Conservation (phyloP, 1,140 invertebrate species). For the Globodera ellingtonae region DNA sequence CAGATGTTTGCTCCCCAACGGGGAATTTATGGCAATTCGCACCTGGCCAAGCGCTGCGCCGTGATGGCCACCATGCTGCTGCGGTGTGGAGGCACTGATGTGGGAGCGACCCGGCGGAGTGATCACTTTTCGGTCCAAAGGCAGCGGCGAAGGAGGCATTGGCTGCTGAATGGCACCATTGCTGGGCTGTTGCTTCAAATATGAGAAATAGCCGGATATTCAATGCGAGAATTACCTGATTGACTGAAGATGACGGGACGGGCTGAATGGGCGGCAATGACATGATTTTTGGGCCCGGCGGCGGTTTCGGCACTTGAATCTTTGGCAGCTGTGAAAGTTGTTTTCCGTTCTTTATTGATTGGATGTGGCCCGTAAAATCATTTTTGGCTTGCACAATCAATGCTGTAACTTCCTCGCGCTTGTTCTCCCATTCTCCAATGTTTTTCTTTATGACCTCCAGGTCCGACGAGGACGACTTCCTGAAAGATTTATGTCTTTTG, state of each 20-base stretch:
- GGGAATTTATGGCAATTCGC: not conserved
- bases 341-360: constrained; percentile 44
- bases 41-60: constrained; percentile 10
- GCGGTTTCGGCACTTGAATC: constrained; percentile 50
- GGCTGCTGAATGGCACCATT: constrained; percentile 15
- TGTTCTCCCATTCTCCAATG: constrained; percentile 45
- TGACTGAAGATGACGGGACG: not conserved
- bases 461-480: constrained; percentile 23
- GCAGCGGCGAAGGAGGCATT: constrained; percentile 38
- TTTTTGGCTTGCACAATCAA: constrained; percentile 44
- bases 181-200: constrained; percentile 4
- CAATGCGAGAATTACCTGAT: not conserved
- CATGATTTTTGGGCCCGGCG: constrained; percentile 34
- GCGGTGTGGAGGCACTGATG: constrained; percentile 32
- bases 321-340: constrained; percentile 50
- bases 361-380: constrained; percentile 46
- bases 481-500: not conserved
- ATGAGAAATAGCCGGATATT: not conserved
- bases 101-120: constrained; percentile 35
- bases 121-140: constrained; percentile 43
- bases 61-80: constrained; percentile 26
- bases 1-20: not conserved
- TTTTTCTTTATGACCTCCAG: constrained; percentile 45
- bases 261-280: constrained; percentile 41
- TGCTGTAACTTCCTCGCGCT: constrained; percentile 36